A percentile compares a stretch with the other conserved stretches of the same genome.
Evolutionary conservation across 1,140 invertebrate genomes (phyloP).

Genomic region (Scaptodrosophila lebanonensis): DNA sequence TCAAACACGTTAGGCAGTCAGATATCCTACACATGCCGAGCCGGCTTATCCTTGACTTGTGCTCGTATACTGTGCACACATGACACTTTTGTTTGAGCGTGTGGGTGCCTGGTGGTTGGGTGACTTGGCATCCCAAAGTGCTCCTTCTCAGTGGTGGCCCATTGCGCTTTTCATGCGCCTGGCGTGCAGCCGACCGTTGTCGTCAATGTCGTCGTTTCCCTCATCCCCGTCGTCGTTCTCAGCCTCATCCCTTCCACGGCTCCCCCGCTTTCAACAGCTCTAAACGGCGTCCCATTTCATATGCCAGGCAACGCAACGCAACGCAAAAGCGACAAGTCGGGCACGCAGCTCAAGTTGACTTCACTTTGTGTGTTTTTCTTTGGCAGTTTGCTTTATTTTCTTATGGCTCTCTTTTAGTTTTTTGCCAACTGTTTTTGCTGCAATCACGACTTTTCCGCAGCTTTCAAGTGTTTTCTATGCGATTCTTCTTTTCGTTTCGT

Average conservation of each 20-base stretch:
- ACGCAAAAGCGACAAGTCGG: too few relatives aligned
- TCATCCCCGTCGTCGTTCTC: too few relatives aligned
- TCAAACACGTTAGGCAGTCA: constrained; percentile 1
- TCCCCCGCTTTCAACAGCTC: background rate
- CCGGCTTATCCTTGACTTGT: constrained; percentile 28
- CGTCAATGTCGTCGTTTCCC: too few relatives aligned
- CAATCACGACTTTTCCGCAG: constrained; percentile 73
- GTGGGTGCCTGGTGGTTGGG: too few relatives aligned
- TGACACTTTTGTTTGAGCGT: constrained; percentile 43
- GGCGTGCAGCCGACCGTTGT: too few relatives aligned
- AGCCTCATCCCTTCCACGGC: too few relatives aligned
- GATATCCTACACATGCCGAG: too few relatives aligned
- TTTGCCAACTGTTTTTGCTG: constrained; percentile 65
- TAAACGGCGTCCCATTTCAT: background rate
- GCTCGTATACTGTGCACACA: constrained; percentile 10
- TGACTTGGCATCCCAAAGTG: too few relatives aligned
- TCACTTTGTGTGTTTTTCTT: constrained; percentile 59
- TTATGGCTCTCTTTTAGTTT: constrained; percentile 42
- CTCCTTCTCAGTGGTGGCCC: too few relatives aligned
- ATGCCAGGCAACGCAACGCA: background rate
- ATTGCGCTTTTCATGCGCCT: too few relatives aligned
- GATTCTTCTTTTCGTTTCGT: constrained; percentile 8
- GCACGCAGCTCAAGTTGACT: constrained; percentile 50
- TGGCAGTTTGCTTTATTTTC: constrained; percentile 61
- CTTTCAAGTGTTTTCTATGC: constrained; percentile 67